A percentile compares a stretch with the other conserved stretches of the same genome.
Conservation (phyloP, 2,113 vertebrate genomes). For the Clinocottus analis region DNA sequence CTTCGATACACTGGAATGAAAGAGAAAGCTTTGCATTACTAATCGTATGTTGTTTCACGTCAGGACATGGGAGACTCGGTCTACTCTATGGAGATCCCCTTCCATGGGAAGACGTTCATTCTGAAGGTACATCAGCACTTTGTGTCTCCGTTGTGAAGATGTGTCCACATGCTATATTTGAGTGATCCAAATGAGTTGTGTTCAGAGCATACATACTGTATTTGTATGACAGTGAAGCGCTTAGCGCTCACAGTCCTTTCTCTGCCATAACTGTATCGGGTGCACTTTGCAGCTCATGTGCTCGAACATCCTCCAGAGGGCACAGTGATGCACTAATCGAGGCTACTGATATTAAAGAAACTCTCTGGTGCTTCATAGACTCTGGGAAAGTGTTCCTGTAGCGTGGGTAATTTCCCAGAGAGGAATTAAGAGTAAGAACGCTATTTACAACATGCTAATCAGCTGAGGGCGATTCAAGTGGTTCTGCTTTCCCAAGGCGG, state of each 20-base stretch:
- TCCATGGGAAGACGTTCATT: conserved; percentile 95
- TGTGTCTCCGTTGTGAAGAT: too few relatives aligned
- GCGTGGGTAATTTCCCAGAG: neutral
- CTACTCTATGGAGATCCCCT: conserved; percentile 94
- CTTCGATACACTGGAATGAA: neutral
- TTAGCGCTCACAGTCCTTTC: neutral
- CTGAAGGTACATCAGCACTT: conserved; percentile 88
- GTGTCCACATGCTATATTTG: too few relatives aligned
- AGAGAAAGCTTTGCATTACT: neutral
- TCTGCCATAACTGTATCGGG: neutral
- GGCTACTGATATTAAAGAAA: neutral
- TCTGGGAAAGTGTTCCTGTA: neutral
- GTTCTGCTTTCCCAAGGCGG: neutral
- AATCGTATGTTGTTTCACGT: neutral
- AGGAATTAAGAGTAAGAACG: neutral
- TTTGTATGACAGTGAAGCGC: neutral
- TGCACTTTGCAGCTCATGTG: neutral
- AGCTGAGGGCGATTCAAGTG: neutral
- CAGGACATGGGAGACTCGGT: conserved; percentile 94
- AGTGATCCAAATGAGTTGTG: too few relatives aligned
- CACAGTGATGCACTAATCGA: neutral
- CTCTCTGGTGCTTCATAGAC: neutral
- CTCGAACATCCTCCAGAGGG: conserved; percentile 6
- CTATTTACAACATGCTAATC: neutral
- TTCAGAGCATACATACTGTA: neutral